A percentile compares a stretch with the other conserved stretches of the same genome.
phyloP scores from a whole-genome alignment of 2,113 vertebrate genomes.

The Hemibagrus wyckioides region DNA sequence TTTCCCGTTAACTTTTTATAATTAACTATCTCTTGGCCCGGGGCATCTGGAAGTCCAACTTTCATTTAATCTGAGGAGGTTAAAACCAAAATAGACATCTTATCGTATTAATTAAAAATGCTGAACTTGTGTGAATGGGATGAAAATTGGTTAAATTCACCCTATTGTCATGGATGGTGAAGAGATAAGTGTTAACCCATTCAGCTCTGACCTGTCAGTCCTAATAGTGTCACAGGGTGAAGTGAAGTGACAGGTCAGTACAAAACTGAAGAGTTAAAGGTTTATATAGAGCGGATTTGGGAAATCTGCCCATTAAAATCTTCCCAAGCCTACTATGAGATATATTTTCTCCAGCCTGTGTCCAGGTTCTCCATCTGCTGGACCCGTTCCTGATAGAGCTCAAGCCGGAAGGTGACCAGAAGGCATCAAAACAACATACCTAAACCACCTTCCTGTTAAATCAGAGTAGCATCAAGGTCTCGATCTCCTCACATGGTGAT shows the following conservation, averaged over 20 bases:
- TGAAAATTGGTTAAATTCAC: not conserved
- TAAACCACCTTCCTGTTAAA: not conserved
- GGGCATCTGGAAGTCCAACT: constrained; percentile 73
- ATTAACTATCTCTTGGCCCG: constrained; percentile 74
- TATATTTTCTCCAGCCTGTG: not conserved
- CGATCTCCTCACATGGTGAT: not conserved
- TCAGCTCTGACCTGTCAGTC: constrained; percentile 1
- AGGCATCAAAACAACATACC: not conserved
- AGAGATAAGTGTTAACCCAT: constrained; percentile 15
- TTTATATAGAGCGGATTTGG: not conserved
- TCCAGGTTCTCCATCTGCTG: not conserved
- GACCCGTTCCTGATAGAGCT: not conserved
- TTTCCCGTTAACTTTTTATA: constrained; percentile 74
- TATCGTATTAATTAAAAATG: constrained; percentile 63
- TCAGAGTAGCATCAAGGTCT: not conserved
- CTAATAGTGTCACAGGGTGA: not conserved
- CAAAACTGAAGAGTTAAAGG: not conserved
- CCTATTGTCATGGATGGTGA: not conserved
- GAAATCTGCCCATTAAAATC: too few species aligned
- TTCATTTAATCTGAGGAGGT: constrained; percentile 71
- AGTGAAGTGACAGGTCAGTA: not conserved
- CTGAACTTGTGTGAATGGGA: constrained; percentile 9
- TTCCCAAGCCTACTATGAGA: not conserved
- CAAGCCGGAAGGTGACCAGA: not conserved
- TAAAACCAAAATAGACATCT: constrained; percentile 62